These are phyloP conservation scores for Phlogophora meticulosa DNA, from an alignment of 2,888 invertebrate species.

Conservation along the genomic window DNA sequence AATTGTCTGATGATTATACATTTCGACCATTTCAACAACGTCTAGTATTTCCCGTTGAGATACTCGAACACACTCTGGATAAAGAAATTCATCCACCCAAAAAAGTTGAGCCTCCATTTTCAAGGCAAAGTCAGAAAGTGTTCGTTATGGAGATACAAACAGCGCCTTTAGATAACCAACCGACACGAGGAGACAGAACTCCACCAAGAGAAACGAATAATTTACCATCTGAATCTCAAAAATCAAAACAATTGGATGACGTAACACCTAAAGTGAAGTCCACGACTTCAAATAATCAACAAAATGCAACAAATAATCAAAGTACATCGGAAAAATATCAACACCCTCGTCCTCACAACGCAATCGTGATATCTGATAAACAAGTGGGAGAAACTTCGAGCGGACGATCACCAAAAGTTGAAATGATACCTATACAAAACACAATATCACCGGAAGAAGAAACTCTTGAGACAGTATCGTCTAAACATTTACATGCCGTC, in stretches of 20 bases:
- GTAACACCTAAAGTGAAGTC: neutral
- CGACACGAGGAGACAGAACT: neutral
- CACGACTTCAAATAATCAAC: neutral
- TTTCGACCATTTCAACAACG: neutral
- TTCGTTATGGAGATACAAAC: neutral
- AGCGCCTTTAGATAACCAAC: neutral
- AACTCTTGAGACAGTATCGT: neutral
- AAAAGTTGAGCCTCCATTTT: neutral
- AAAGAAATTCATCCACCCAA: neutral
- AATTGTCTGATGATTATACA: neutral
- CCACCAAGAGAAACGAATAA: neutral
- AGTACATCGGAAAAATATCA: neutral
- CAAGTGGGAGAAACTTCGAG: neutral
- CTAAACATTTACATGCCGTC: neutral
- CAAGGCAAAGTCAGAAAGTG: slow-evolving; percentile 1
- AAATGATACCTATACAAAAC: neutral
- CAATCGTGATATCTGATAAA: neutral
- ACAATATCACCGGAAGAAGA: neutral
- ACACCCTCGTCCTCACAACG: neutral
- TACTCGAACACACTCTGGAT: neutral
- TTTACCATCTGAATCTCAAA: neutral
- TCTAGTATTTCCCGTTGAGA: no score
- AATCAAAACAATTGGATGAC: neutral
- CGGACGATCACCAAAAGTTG: neutral
- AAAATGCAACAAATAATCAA: neutral